phyloP scores from a whole-genome alignment of 2,113 vertebrate species.

The Oceanites oceanicus region DNA sequence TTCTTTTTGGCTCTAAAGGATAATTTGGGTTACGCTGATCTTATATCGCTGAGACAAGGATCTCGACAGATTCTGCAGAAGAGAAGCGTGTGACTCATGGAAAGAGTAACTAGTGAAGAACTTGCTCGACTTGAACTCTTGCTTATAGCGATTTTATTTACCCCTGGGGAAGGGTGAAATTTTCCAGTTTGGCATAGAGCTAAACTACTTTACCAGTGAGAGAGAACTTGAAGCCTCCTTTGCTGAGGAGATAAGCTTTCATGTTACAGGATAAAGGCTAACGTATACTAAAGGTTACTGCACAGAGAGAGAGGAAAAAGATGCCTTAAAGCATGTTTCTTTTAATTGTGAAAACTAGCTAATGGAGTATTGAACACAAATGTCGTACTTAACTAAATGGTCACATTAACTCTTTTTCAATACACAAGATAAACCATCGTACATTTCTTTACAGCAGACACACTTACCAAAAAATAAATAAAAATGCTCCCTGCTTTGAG shows the following conservation, averaged over 20 bases:
- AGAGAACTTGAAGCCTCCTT: not conserved
- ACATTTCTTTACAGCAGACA: not conserved
- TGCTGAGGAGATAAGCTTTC: constrained; percentile 44
- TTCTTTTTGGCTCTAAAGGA: not conserved
- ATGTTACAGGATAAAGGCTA: not conserved
- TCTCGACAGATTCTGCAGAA: constrained; percentile 8
- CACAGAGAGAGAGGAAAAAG: not conserved
- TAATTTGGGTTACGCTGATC: not conserved
- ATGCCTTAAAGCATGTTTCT: not conserved
- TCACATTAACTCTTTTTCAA: not conserved
- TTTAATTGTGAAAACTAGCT: not conserved
- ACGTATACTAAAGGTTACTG: not conserved
- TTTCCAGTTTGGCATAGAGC: constrained; percentile 46
- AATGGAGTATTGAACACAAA: not conserved
- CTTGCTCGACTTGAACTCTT: constrained; percentile 25
- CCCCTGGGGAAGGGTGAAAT: constrained; percentile 26
- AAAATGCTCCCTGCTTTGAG: not conserved
- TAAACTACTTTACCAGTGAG: constrained; percentile 60
- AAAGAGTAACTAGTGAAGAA: constrained; percentile 50
- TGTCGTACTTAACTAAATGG: not conserved
- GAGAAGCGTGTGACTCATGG: constrained; percentile 41
- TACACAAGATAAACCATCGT: not conserved
- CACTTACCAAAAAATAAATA: not conserved
- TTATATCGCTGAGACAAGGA: not conserved
- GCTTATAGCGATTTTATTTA: constrained; percentile 47